Evolutionary conservation across 1,140 invertebrate genomes (phyloP), one percentile per base, ranked within the genome.

Genomic region (Spodoptera frugiperda): DNA sequence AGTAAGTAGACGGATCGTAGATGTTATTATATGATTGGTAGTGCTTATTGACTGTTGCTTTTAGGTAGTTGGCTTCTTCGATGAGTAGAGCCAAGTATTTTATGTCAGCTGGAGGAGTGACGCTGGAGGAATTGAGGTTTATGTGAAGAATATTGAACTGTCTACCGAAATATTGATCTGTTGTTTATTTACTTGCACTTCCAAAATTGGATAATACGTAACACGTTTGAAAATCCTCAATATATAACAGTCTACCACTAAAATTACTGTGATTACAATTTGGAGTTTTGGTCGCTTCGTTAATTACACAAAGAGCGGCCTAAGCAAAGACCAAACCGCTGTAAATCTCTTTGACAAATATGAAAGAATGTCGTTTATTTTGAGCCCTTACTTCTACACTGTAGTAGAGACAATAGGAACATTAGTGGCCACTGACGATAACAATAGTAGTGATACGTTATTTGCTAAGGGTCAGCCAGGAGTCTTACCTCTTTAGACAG

Each of bases 1-100:
- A 84, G 87, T 89, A 84, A 87, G 87, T 89, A 84, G 65, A 78
- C 76, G 76, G 78, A 63, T 72, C 55, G 48, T 78, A 63, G 30
- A 61, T 78, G 70, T 75, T 75, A 75, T 78, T 61, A 73, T 48
- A 59, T 82, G 72, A 76, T 76, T 76, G 57, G 61, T 46, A 53
- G 44, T 65, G 51, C 61, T 76, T 76, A 59, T 76, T 73, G 59
- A 71, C 63, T 77, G 59, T 79, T 76, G 49, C 48, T 73, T 78
- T 77, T 76, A 55, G 55, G 21, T 49, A 65, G 17, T 21, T 54
- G 71, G 33, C 51, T 61, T 15, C n/a, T 74, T 59, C n/a, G 30
- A 74, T 74, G 14, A 25, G 63, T 59, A 77, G 53, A 15, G 19
- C 14, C 12, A 53, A 10, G 15, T 63, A 51, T 51, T 55, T 17